A percentile compares a stretch with the other conserved stretches of the same genome.
phyloP scores from a whole-genome alignment of 2,888 invertebrate species.

The Tachina lurida region DNA sequence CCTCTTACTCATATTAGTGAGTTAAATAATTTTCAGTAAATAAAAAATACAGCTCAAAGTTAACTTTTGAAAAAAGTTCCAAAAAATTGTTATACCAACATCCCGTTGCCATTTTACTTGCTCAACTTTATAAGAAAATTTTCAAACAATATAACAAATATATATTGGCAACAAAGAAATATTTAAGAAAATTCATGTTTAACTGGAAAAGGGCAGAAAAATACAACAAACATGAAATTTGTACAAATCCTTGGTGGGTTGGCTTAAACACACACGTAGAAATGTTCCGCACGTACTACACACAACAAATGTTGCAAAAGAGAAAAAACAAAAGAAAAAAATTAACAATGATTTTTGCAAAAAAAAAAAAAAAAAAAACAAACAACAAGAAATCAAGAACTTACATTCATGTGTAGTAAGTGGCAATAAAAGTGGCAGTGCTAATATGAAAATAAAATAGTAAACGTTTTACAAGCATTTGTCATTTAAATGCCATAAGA shows the following conservation, averaged over 20 bases:
- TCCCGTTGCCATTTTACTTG: no score
- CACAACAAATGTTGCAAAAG: conserved; percentile 49
- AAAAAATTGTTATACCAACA: no score
- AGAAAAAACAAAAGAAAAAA: neutral
- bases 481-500: conserved; percentile 68
- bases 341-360: neutral
- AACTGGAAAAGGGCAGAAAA: conserved; percentile 5
- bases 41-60: no score
- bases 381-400: neutral
- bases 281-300: conserved; percentile 43
- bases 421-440: conserved; percentile 65
- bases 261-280: conserved; percentile 55
- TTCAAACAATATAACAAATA: no score
- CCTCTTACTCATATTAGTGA: no score
- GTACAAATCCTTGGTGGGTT: conserved; percentile 22
- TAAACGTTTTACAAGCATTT: conserved; percentile 67
- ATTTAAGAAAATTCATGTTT: no score
- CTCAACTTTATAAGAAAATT: no score
- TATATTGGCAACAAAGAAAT: no score
- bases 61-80: no score
- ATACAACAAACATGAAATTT: conserved; percentile 38
- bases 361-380: no score
- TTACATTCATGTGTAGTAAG: conserved; percentile 36
- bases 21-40: no score
- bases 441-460: conserved; percentile 56